phyloP scores from a whole-genome alignment of 2,888 invertebrate genomes.

The Diplolepis rosae region DNA sequence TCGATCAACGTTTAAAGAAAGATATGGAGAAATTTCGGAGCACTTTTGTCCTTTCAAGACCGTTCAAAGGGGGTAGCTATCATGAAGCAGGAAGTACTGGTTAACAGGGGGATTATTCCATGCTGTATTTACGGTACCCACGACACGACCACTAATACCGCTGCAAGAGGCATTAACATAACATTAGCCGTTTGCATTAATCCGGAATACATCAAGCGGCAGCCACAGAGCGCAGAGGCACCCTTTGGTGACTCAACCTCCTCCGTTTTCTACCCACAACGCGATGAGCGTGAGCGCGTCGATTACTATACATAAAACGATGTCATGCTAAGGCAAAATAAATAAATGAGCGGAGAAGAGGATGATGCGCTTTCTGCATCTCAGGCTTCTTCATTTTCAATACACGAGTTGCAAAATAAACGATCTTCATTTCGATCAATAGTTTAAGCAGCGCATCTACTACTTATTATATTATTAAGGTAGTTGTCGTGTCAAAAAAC shows the following conservation, averaged over 20 bases:
- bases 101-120: slow-evolving; percentile 55
- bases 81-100: slow-evolving; percentile 44
- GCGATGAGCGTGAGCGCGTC: slow-evolving; percentile 33
- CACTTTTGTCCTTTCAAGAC: slow-evolving; percentile 17
- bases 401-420: slow-evolving; percentile 15
- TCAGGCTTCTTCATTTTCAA: slow-evolving; percentile 18
- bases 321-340: slow-evolving; percentile 26
- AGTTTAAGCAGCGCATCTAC: no score
- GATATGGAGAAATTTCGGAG: slow-evolving; percentile 1
- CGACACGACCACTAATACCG: slow-evolving; percentile 50
- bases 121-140: slow-evolving; percentile 54
- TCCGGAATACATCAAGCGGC: slow-evolving; percentile 58
- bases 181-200: slow-evolving; percentile 63
- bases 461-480: no score
- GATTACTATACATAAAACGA: slow-evolving; percentile 37
- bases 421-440: background rate
- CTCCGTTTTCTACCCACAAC: slow-evolving; percentile 24
- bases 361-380: slow-evolving; percentile 8
- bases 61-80: background rate
- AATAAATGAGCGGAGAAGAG: background rate
- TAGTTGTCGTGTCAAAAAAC: no score
- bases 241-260: slow-evolving; percentile 10
- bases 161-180: slow-evolving; percentile 59
- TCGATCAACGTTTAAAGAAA: background rate
- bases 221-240: slow-evolving; percentile 41